phyloP scores from a whole-genome alignment of 2,888 invertebrate species.

The Cataglyphis albicans region DNA sequence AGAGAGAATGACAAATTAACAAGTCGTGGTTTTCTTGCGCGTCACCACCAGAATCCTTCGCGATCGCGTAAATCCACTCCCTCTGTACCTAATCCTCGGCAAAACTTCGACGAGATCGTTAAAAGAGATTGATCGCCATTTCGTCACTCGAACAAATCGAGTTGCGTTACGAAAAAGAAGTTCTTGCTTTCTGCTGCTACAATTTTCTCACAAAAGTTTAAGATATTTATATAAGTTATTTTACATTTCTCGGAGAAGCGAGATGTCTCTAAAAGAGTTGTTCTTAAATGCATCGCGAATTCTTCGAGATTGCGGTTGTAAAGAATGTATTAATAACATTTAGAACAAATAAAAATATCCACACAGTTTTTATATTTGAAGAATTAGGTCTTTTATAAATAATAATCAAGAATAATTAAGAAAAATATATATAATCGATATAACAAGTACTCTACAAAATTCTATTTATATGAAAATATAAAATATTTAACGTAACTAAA shows the following conservation, averaged over 20 bases:
- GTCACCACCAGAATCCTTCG: conserved; percentile 63
- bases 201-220: conserved; percentile 71
- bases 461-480: not conserved
- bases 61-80: conserved; percentile 73
- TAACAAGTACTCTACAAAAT: not conserved
- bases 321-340: not conserved
- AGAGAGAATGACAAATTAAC: conserved; percentile 80
- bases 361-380: not conserved
- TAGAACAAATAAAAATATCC: not conserved
- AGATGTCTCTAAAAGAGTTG: not conserved
- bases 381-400: not conserved
- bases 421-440: not conserved
- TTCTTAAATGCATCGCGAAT: not conserved
- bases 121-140: conserved; percentile 82
- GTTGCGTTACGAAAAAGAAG: conserved; percentile 47
- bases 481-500: not conserved
- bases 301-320: not conserved
- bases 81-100: conserved; percentile 73
- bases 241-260: conserved; percentile 48
- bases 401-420: not conserved
- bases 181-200: conserved; percentile 53
- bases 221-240: conserved; percentile 78
- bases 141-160: conserved; percentile 64
- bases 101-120: conserved; percentile 78
- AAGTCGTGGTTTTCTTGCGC: conserved; percentile 75